phyloP scores from a whole-genome alignment of 2,888 invertebrate species.

The Phalangium opilio region DNA sequence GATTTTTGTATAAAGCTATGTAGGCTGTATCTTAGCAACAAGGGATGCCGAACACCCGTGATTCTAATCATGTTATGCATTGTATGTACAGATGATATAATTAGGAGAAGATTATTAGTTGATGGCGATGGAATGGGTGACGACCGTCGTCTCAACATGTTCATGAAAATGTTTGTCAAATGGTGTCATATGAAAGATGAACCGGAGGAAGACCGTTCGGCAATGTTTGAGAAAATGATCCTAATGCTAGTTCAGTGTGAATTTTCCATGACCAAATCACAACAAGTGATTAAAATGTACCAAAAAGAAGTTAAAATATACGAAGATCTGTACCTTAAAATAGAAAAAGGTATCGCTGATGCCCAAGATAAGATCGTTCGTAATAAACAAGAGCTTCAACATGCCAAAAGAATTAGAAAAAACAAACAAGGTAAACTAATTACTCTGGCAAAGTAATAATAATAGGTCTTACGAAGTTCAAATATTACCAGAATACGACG shows the following conservation, averaged over 20 bases:
- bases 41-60: no score
- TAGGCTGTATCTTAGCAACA: no score
- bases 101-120: conserved; percentile 71
- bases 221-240: conserved; percentile 14
- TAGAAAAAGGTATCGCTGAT: conserved; percentile 43
- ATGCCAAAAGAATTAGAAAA: conserved; percentile 30
- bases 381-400: conserved; percentile 29
- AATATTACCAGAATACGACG: conserved; percentile 66
- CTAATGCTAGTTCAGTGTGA: conserved; percentile 61
- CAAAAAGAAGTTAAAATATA: conserved; percentile 69
- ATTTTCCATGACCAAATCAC: conserved; percentile 68
- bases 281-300: conserved; percentile 62
- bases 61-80: no score
- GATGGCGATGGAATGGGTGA: conserved; percentile 97
- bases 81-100: conserved; percentile 89
- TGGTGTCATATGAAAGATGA: conserved; percentile 25
- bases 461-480: no score
- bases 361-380: conserved; percentile 29
- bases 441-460: no score
- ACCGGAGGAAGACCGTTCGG: conserved; percentile 25
- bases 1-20: no score
- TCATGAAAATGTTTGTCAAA: conserved; percentile 51
- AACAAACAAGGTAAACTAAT: conserved; percentile 29
- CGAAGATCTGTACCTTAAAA: conserved; percentile 53
- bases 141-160: conserved; percentile 68